Percentiles rank a stretch among this genome's conserved stretches.
Evolutionary conservation across 2,888 invertebrate species (phyloP).

Genomic region (Sphaerophoria rueppellii): DNA sequence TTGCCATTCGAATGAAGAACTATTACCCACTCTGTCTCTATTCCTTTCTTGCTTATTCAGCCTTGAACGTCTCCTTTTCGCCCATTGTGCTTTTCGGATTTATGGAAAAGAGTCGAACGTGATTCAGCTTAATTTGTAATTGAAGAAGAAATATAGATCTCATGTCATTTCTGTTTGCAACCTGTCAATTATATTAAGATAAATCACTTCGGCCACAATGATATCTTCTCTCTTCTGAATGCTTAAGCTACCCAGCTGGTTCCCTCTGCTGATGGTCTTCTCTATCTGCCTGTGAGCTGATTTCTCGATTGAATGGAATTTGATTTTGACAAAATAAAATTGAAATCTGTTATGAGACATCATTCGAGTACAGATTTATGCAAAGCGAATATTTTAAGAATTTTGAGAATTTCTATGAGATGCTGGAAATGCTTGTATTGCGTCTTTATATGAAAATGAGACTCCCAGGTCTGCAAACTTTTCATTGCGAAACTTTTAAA

Average conservation of each 20-base stretch:
- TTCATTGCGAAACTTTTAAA: too few relatives aligned
- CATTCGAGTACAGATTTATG: not conserved
- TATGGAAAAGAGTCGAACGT: slow-evolving; percentile 15
- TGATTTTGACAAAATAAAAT: not conserved
- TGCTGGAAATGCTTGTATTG: too few relatives aligned
- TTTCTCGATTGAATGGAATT: not conserved
- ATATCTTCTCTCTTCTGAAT: not conserved
- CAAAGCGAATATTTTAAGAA: too few relatives aligned
- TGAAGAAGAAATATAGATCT: slow-evolving; percentile 52
- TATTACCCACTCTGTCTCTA: slow-evolving; percentile 12
- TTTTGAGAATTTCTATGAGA: too few relatives aligned
- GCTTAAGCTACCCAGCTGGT: too few relatives aligned
- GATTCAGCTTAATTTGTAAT: slow-evolving; percentile 60
- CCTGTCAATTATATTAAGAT: slow-evolving; percentile 69
- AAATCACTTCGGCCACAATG: slow-evolving; percentile 48
- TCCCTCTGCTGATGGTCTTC: not conserved
- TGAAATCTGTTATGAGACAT: not conserved
- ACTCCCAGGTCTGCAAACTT: too few relatives aligned
- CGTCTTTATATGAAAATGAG: too few relatives aligned
- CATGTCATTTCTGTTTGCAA: slow-evolving; percentile 56
- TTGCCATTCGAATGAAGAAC: not conserved
- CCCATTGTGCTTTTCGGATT: not conserved
- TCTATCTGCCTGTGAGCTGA: not conserved
- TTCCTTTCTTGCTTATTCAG: not conserved
- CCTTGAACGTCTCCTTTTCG: not conserved